phyloP scores from a whole-genome alignment of 2,797 vertebrate genomes.

The Betta splendens region DNA sequence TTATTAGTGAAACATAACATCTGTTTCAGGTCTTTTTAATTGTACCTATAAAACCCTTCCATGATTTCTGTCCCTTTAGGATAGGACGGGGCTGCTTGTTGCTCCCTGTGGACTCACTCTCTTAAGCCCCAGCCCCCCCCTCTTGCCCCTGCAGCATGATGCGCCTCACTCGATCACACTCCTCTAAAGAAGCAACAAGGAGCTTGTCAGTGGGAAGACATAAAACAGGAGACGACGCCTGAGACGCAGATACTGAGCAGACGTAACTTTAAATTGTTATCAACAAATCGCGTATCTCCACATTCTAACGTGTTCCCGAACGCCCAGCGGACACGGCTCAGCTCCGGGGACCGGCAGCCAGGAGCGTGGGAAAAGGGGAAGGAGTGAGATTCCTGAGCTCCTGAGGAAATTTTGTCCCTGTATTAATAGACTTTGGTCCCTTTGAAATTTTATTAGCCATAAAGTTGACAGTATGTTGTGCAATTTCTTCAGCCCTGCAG shows the following conservation, averaged over 20 bases:
- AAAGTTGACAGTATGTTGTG: conserved; percentile 89
- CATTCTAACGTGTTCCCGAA: conserved; percentile 59
- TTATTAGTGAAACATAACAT: conserved; percentile 84
- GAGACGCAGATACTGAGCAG: too few species aligned
- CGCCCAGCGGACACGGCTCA: conserved; percentile 34
- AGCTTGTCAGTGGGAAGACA: conserved; percentile 27
- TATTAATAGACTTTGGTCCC: conserved; percentile 91
- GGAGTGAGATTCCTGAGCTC: conserved; percentile 85
- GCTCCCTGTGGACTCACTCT: conserved; percentile 73
- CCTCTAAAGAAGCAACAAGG: conserved; percentile 51
- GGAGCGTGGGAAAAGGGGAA: conserved; percentile 84
- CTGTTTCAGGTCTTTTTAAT: conserved; percentile 85
- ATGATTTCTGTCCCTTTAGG: conserved; percentile 83
- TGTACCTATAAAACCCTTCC: conserved; percentile 82
- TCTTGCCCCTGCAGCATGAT: conserved; percentile 31
- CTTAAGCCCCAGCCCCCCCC: conserved; percentile 39
- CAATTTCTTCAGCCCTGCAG: conserved; percentile 77
- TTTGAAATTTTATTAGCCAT: conserved; percentile 98
- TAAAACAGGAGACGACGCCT: conserved; percentile 15
- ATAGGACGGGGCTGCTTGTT: conserved; percentile 75
- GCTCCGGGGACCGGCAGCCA: conserved; percentile 54
- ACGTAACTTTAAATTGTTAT: too few species aligned
- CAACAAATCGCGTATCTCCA: too few species aligned
- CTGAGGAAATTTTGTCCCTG: conserved; percentile 84
- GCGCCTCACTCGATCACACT: conserved; percentile 49